These are phyloP conservation scores for Lithobates sylvaticus DNA, from an alignment of 2,797 vertebrate genomes.

Conservation along the genomic window DNA sequence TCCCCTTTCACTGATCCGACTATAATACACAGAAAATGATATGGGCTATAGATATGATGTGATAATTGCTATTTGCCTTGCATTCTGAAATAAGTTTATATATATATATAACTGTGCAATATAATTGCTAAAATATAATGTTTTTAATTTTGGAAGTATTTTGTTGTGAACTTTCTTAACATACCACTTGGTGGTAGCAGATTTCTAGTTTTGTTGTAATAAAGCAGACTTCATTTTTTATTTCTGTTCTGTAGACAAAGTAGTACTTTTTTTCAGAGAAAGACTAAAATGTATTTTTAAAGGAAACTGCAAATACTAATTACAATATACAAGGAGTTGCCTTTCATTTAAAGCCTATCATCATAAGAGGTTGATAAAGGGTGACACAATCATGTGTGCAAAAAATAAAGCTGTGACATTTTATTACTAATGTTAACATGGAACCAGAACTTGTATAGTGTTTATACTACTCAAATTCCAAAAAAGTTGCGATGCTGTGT, in stretches of 20 bases:
- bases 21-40: no score
- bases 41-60: no score
- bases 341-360: constrained; percentile 22
- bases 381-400: neutral
- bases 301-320: constrained; percentile 42
- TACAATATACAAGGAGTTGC: constrained; percentile 17
- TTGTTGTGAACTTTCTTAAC: neutral
- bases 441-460: neutral
- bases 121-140: no score
- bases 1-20: no score
- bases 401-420: neutral
- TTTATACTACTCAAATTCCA: neutral
- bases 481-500: no score
- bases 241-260: neutral
- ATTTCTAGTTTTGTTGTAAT: constrained; percentile 2
- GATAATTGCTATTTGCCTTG: no score
- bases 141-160: neutral
- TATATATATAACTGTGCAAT: no score
- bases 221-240: neutral
- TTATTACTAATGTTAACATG: neutral
- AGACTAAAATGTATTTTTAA: constrained; percentile 46
- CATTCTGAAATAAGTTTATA: no score
- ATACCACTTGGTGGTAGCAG: constrained; percentile 55
- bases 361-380: constrained; percentile 25
- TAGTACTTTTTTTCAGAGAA: constrained; percentile 32